Evolutionary conservation across 2,113 vertebrate species (phyloP), one percentile per base, ranked within the genome.

Genomic region (Myiagra hebetior): DNA sequence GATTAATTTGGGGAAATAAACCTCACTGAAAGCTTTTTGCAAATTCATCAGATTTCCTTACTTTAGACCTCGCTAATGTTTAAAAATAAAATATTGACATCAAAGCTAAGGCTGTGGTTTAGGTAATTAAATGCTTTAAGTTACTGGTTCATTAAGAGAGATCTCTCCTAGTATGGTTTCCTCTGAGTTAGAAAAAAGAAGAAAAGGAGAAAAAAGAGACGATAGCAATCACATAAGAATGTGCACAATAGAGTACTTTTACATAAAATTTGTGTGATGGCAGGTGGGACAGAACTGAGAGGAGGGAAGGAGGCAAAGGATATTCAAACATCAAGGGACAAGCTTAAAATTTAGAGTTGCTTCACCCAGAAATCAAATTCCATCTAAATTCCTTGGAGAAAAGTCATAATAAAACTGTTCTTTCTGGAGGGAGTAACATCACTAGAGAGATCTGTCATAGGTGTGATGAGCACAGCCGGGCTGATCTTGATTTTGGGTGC

Each of bases 1-100:
- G 97, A 97, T 98, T 98, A 98, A 98, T 97, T 95, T 96, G 91
- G 95, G 91, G 87, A 91, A 96, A 97, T 89, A 93, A 97, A 56
- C 30, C 80, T 93, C 56, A 22, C 53, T 86, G 93, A 95, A 95
- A 96, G 56, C 44, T 84, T 98, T 98, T 91, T 92, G 95, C 95
- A 91, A 95, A 91, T 95, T 96, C 89, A 78, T 97, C 97, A 93
- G 57, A 77, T 94, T 97, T 92, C 42, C 70, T 56, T 79, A 87
- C 79, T 96, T 95, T 88, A 94, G 78, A 79, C 73, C 76, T 96
- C 11, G 7, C 87, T 85, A 73, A 97, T 84, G 74, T 87, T 92
- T 76, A 53, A 82, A 89, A 94, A 81, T 57, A 72, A 97, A 97
- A 96, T 96, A 97, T 86, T 94, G 93, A 31, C 83, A 93, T 90